These are phyloP conservation scores for Dryoscopus gambensis DNA, from an alignment of 2,113 vertebrate species.

Conservation along the genomic window DNA sequence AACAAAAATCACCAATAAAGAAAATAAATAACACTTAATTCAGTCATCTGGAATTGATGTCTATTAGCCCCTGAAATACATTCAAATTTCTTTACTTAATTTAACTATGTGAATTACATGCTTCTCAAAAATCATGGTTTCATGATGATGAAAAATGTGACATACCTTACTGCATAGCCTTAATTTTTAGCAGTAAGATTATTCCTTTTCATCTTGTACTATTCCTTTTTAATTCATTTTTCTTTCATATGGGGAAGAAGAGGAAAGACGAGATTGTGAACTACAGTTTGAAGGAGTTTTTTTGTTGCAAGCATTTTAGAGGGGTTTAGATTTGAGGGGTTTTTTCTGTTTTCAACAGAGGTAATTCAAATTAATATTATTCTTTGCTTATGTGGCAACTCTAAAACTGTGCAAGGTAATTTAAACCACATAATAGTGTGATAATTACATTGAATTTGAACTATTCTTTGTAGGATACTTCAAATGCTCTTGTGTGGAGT, in stretches of 20 bases:
- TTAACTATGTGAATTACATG: neutral
- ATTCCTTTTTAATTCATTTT: neutral
- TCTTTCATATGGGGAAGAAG: neutral
- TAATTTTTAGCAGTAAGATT: neutral
- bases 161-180: neutral
- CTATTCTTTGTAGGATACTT: constrained; percentile 29
- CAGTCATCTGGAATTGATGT: neutral
- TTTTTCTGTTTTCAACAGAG: neutral
- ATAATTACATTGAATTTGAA: constrained; percentile 50
- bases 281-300: neutral
- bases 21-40: neutral
- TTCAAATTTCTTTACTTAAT: neutral
- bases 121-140: neutral
- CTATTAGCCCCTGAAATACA: neutral
- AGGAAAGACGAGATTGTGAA: neutral
- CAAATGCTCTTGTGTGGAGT: constrained; percentile 6
- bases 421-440: neutral
- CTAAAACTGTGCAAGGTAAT: neutral
- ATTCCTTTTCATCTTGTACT: neutral
- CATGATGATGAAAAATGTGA: neutral
- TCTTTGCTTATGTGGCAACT: neutral
- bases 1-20: neutral
- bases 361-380: constrained; percentile 2
- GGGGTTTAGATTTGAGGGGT: neutral
- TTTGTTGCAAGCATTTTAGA: neutral